phyloP scores from a whole-genome alignment of 1,140 invertebrate genomes.

The Brevipalpus yothersi region DNA sequence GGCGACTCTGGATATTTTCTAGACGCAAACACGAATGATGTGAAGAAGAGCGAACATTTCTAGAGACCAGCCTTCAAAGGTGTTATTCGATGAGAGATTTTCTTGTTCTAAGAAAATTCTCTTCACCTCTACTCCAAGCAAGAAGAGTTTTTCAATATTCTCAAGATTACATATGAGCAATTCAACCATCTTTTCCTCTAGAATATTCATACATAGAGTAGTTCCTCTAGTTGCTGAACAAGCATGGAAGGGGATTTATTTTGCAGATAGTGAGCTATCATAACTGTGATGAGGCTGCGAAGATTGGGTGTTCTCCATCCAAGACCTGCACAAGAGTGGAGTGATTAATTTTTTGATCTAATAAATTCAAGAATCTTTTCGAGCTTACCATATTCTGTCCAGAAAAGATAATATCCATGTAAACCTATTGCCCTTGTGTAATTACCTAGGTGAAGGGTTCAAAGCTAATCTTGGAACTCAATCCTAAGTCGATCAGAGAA shows the following conservation, averaged over 20 bases:
- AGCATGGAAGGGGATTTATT: slow-evolving; percentile 20
- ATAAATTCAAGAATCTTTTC: too few species aligned
- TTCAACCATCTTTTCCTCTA: slow-evolving; percentile 27
- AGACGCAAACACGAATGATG: too few species aligned
- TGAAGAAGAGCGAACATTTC: too few species aligned
- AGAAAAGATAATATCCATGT: neutral
- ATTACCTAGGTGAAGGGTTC: slow-evolving; percentile 25
- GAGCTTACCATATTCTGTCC: neutral
- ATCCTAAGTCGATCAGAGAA: slow-evolving; percentile 22
- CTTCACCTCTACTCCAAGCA: neutral
- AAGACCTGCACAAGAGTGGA: neutral
- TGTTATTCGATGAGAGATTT: too few species aligned
- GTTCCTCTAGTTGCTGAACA: slow-evolving; percentile 32
- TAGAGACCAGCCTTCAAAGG: too few species aligned
- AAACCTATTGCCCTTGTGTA: neutral
- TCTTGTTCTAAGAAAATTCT: neutral
- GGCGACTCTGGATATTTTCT: too few species aligned
- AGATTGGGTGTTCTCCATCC: slow-evolving; percentile 2
- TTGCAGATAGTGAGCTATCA: neutral
- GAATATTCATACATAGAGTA: slow-evolving; percentile 29
- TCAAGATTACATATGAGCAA: slow-evolving; percentile 26
- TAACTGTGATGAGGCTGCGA: neutral
- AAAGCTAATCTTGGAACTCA: slow-evolving; percentile 24
- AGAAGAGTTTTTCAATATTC: neutral
- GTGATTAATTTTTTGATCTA: too few species aligned